phyloP scores from a whole-genome alignment of 2,113 vertebrate species.

The Vombatus ursinus region DNA sequence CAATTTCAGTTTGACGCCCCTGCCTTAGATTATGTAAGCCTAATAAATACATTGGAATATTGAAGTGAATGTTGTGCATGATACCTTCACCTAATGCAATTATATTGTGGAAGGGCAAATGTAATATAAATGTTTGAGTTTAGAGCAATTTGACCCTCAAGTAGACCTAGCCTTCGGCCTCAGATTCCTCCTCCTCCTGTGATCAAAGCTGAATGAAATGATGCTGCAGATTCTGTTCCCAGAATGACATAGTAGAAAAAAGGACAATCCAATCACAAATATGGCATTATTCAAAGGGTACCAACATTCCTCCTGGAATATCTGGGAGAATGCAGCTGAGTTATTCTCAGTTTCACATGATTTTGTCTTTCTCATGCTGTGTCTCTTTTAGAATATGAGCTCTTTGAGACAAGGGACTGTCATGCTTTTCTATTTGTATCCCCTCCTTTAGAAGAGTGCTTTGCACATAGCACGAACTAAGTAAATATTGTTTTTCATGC shows the following conservation, averaged over 20 bases:
- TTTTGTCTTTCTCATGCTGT: neutral
- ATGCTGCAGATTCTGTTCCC: neutral
- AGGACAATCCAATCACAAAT: conserved; percentile 7
- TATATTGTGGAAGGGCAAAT: neutral
- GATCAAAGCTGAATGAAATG: neutral
- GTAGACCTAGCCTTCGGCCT: neutral
- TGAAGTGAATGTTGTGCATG: neutral
- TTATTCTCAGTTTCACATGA: too few species aligned
- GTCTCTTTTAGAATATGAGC: neutral
- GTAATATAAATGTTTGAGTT: neutral
- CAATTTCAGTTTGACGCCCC: neutral
- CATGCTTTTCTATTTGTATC: neutral
- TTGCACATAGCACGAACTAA: neutral
- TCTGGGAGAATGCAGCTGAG: neutral
- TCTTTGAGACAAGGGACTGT: neutral
- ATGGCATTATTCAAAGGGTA: neutral
- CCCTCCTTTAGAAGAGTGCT: neutral
- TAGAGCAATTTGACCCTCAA: neutral
- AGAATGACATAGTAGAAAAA: neutral
- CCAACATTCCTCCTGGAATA: neutral
- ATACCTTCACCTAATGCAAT: neutral
- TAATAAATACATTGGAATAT: neutral
- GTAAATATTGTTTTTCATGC: neutral
- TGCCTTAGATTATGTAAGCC: neutral
- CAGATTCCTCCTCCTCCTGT: neutral